phyloP scores from a whole-genome alignment of 2,113 vertebrate genomes.

The Poeciliopsis prolifica region DNA sequence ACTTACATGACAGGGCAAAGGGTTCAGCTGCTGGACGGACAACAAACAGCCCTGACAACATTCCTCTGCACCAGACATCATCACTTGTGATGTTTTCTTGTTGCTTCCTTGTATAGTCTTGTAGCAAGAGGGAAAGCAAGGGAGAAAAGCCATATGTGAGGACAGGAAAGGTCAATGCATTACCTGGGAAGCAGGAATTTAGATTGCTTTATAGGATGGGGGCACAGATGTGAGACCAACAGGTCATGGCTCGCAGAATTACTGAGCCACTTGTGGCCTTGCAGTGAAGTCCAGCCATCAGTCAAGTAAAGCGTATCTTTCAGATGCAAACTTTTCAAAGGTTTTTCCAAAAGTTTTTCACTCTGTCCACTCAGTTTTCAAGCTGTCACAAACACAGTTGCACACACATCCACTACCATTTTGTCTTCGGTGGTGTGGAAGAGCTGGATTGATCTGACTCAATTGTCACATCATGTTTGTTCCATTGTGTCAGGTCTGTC shows the following conservation, averaged over 20 bases:
- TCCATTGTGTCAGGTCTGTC: constrained; percentile 38
- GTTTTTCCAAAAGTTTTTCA: constrained; percentile 2
- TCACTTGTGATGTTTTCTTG: not conserved
- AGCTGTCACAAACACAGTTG: constrained; percentile 1
- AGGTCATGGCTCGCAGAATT: constrained; percentile 46
- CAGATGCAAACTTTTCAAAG: not conserved
- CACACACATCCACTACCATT: constrained; percentile 1
- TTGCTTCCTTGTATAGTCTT: constrained; percentile 20
- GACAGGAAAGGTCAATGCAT: constrained; percentile 31
- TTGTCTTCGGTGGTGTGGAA: constrained; percentile 26
- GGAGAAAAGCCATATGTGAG: not conserved
- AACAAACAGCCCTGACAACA: not conserved
- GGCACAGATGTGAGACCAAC: constrained; percentile 21
- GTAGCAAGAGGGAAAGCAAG: constrained; percentile 18
- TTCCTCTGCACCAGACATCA: not conserved
- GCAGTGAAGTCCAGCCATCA: constrained; percentile 8
- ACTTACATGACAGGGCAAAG: not conserved
- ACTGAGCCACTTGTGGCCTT: constrained; percentile 12
- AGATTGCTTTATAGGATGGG: constrained; percentile 15
- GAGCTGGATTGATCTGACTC: constrained; percentile 46
- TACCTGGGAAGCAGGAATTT: constrained; percentile 25
- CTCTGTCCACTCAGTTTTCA: constrained; percentile 15
- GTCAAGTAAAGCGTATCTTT: constrained; percentile 1
- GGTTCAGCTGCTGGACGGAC: not conserved
- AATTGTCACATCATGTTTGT: constrained; percentile 49